Evolutionary conservation across 1,140 invertebrate species (phyloP).

Genomic region (Pinna nobilis): DNA sequence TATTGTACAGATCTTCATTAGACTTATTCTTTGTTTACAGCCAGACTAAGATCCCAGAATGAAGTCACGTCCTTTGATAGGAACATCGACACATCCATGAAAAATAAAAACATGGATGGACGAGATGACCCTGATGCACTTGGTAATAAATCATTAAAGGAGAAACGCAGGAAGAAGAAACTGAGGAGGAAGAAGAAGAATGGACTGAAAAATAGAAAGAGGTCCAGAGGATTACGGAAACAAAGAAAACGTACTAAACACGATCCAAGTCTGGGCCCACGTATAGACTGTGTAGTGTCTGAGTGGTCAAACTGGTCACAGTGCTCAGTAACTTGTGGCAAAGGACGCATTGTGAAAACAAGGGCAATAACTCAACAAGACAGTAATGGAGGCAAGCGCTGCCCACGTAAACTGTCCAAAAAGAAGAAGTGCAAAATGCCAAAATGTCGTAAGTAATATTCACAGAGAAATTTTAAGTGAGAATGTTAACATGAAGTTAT

Average conservation of each 20-base stretch:
- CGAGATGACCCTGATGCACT: background rate
- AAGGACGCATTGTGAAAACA: conserved; percentile 49
- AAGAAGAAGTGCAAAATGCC: conserved; percentile 42
- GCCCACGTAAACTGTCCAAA: conserved; percentile 27
- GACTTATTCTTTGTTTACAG: background rate
- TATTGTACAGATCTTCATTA: no score
- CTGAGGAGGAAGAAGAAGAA: conserved; percentile 23
- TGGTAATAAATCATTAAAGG: background rate
- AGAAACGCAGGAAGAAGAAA: conserved; percentile 21
- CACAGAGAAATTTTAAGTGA: background rate
- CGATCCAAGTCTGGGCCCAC: conserved; percentile 24
- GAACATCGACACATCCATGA: background rate
- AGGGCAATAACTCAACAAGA: conserved; percentile 46
- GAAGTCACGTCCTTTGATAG: background rate
- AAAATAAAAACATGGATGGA: background rate
- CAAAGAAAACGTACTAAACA: conserved; percentile 17
- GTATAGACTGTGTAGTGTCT: conserved; percentile 43
- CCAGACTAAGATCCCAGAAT: conserved; percentile 1
- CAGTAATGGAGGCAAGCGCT: conserved; percentile 32
- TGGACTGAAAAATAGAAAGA: conserved; percentile 32
- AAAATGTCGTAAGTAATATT: conserved; percentile 62
- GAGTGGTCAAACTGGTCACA: conserved; percentile 49
- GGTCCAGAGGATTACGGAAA: conserved; percentile 5
- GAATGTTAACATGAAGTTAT: background rate
- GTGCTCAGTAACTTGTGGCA: conserved; percentile 70